Conservation (phyloP, 2,888 invertebrate species). For the Ophioninae sp. region DNA sequence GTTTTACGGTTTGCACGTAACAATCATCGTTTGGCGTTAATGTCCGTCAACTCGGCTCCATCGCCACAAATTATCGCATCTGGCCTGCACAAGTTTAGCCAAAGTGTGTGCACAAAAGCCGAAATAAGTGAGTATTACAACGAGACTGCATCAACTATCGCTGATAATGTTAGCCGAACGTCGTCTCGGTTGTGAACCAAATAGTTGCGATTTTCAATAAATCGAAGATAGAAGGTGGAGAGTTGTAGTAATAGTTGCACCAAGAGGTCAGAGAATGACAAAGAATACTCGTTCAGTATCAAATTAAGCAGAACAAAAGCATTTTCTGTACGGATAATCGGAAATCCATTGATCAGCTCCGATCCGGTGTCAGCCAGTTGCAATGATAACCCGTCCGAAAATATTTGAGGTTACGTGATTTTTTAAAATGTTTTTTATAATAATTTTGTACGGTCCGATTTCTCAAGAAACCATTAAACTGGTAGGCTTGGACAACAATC, state of each 20-base stretch:
- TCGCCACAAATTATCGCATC: neutral
- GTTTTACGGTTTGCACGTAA: constrained; percentile 8
- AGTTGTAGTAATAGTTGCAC: neutral
- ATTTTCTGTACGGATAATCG: neutral
- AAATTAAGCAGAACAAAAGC: neutral
- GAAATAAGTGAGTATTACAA: constrained; percentile 42
- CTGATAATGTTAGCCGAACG: neutral
- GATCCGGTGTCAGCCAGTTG: neutral
- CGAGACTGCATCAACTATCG: neutral
- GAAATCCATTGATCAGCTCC: neutral
- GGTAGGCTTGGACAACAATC: constrained; percentile 21
- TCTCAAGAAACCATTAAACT: neutral
- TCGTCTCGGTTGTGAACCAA: neutral
- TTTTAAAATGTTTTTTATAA: neutral
- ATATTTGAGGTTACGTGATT: neutral
- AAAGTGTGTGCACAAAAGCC: neutral
- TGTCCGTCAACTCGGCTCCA: neutral
- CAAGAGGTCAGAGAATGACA: neutral
- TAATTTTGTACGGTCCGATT: neutral
- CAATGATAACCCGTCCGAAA: neutral
- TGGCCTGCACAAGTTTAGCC: neutral
- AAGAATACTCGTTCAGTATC: neutral
- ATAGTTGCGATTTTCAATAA: neutral
- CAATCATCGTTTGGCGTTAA: constrained; percentile 16
- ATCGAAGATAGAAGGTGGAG: neutral